Percentiles rank a stretch among this genome's conserved stretches.
Evolutionary conservation across 2,113 vertebrate genomes (phyloP).

Genomic region (Pygoscelis antarcticus): DNA sequence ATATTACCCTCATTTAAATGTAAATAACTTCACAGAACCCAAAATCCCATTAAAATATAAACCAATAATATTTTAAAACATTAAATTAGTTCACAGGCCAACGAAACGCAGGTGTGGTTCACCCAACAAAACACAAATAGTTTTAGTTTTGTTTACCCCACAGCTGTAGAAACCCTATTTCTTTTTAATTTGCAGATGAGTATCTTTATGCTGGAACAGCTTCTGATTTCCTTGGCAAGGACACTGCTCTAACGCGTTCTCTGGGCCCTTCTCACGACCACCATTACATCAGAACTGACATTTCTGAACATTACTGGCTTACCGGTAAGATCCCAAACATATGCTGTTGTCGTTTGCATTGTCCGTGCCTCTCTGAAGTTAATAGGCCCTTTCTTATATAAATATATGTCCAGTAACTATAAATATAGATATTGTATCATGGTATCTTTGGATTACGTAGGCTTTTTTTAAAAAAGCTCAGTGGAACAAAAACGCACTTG

Average conservation of each 20-base stretch:
- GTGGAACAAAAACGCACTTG: neutral
- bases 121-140: neutral
- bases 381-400: slow-evolving; percentile 37
- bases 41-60: neutral
- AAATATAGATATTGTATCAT: slow-evolving; percentile 51
- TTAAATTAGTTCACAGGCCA: neutral
- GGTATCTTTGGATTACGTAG: slow-evolving; percentile 15
- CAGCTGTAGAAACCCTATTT: slow-evolving; percentile 1
- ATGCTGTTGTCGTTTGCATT: slow-evolving; percentile 28
- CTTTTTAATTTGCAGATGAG: slow-evolving; percentile 79
- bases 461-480: neutral
- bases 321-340: slow-evolving; percentile 81
- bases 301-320: slow-evolving; percentile 97
- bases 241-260: slow-evolving; percentile 92
- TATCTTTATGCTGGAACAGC: slow-evolving; percentile 94
- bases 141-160: neutral
- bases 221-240: slow-evolving; percentile 97
- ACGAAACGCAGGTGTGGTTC: neutral
- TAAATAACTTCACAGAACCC: neutral
- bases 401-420: slow-evolving; percentile 38
- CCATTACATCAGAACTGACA: slow-evolving; percentile 95
- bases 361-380: slow-evolving; percentile 12
- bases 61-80: neutral
- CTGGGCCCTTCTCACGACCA: slow-evolving; percentile 90
- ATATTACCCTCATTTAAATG: neutral